Evolutionary conservation across 2,113 vertebrate species (phyloP), one percentile per base, ranked within the genome.

Genomic region (Oreocharis arfaki): DNA sequence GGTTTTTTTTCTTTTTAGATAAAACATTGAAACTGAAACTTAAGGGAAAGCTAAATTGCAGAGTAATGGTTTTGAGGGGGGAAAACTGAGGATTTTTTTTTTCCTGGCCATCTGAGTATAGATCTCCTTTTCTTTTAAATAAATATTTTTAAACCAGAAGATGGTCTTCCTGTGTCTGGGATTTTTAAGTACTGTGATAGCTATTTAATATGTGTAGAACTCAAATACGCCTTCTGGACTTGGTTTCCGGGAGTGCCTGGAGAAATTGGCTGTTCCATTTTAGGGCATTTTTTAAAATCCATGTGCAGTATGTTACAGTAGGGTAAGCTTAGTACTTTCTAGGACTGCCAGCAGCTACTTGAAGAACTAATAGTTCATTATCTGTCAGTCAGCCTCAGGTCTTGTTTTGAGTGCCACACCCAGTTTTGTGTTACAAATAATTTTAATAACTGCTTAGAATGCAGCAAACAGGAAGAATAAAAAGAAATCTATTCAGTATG

Each of bases 81-180:
- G 15, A 3, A 52, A 87, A 79, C 6, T 21, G 47, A 71, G 26
- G 46, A 76, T 15, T 64, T 71, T 74, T 91, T 53, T 88, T 84
- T 90, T n/a, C 44, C 93, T 93, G 73, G 57, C 65, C 88, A 67
- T 86, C 52, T 88, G 64, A 94, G 49, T 89, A 75, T 87, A 94
- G 63, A 84, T 75, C 57, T 94, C n/a, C 15, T 69, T 93, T 97
- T 92, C 95, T 97, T 97, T 97, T 90, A 89, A 97, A 96, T 80
- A 96, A 97, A 96, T 82, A 39, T 92, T 94, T 97, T 95, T 77
- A 96, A 94, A 90, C 57, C 82, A 71, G 41, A 90, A 87, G 50
- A 49, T 78, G 59, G 68, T 73, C 53, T 96, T 78, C 21, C 50
- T 94, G 63, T 86, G 88, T 90, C 70, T 77, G 85, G 13, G 7